phyloP scores from a whole-genome alignment of 2,888 invertebrate species.

The Nomada goodeniana region DNA sequence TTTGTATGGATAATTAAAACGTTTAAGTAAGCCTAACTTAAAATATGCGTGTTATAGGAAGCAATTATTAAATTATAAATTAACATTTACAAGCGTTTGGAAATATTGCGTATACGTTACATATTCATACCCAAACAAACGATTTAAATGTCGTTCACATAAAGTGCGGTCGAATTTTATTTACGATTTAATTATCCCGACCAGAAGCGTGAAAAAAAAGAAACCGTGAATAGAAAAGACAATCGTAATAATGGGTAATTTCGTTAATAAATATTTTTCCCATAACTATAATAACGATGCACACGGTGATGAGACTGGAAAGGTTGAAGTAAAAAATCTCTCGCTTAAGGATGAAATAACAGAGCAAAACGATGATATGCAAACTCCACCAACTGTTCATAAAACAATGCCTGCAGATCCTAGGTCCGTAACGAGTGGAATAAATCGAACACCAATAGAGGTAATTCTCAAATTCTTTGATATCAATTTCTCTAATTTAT shows the following conservation, averaged over 20 bases:
- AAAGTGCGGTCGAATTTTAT: not conserved
- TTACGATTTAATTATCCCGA: not conserved
- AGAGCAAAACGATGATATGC: conserved; percentile 49
- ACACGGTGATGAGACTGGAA: conserved; percentile 49
- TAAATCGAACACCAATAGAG: conserved; percentile 76
- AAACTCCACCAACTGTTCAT: conserved; percentile 69
- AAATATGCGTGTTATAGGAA: not conserved
- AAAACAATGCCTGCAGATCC: conserved; percentile 71
- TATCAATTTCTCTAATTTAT: conserved; percentile 2
- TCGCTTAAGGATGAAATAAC: not conserved
- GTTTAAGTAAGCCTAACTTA: not conserved
- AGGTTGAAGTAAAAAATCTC: conserved; percentile 48
- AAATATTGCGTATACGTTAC: not conserved
- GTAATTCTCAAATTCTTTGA: conserved; percentile 47
- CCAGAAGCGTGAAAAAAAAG: not conserved
- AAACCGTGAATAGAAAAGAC: not conserved
- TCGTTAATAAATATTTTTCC: conserved; percentile 68
- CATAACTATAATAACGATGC: not conserved
- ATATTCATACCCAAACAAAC: not conserved
- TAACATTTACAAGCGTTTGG: not conserved
- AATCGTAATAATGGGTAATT: conserved; percentile 73
- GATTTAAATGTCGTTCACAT: conserved; percentile 13
- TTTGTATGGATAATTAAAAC: not conserved
- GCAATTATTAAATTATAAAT: not conserved
- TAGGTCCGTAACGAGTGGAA: conserved; percentile 75